Base-by-base conservation (phyloP, 2,888 invertebrate species). In the Erebia aethiops region DNA sequence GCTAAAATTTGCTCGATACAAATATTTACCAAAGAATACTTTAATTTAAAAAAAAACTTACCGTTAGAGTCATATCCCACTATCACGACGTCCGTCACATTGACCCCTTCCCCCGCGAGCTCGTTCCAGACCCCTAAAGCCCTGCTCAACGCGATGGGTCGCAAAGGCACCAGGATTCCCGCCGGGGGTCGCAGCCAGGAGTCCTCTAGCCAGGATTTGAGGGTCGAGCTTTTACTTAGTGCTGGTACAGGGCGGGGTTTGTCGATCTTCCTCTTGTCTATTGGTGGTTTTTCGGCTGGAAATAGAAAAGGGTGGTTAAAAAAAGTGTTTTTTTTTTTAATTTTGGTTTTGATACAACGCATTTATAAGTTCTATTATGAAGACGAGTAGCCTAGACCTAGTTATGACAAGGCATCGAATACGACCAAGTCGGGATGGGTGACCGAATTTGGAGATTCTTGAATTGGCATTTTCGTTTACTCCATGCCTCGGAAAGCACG, bases 1-100 rank as follows among this genome's bases (percentile, higher is more conserved):
- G 35, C 35, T 35, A 35, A 5, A 35, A 35, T 35, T 35, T 35
- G 0, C 35, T 35, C 7, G 0, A 35, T 35, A 35, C 35, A 35
- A 35, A 7, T 35, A 35, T 5, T 35, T 7, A 35, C 7, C 35
- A 7, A 35, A 35, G 35, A 7, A 35, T 7, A 2, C 7, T 35
- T 7, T 35, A 2, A 21, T 5, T 21, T 5, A 11, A 56, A 21
- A 21, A 2, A 11, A 21, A 11, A 2, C 49, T 11, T 21, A 92
- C 92, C 93, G 74, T 93, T 91, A 0, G 87, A 84, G 74, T 93
- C 93, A 56, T 92, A 93, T n/a, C 92, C 93, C 14, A 93, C 87
- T 0, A 93, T 84, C 21, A 93, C 86, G 0, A 93, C 87, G 46
- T 92, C 91, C 0, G 88, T 85, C 2, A 92, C 79, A 49, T 92